Conservation (phyloP, 1,140 invertebrate species). For the Rhysida immarginata region DNA sequence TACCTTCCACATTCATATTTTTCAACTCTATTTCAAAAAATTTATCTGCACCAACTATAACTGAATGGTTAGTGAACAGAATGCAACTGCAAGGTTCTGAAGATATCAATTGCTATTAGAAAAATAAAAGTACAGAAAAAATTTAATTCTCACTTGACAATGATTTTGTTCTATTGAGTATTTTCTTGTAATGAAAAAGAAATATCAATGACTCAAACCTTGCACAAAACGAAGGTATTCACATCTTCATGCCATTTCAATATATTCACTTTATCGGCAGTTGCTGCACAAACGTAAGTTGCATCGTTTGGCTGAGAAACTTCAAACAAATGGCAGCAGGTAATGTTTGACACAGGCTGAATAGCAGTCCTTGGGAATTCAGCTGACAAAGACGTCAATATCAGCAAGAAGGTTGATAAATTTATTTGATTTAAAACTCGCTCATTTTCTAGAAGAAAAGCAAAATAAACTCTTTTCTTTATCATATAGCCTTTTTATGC, state of each 20-base stretch:
- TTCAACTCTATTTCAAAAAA: conserved; percentile 61
- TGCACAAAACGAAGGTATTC: conserved; percentile 18
- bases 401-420: no score
- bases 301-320: conserved; percentile 25
- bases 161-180: neutral
- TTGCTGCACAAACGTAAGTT: conserved; percentile 43
- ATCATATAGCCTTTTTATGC: no score
- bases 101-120: conserved; percentile 46
- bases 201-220: no score
- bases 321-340: conserved; percentile 42
- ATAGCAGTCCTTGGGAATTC: no score
- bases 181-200: neutral
- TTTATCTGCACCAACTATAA: conserved; percentile 60
- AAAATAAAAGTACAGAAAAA: conserved; percentile 10
- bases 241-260: conserved; percentile 27
- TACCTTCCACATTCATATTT: conserved; percentile 47
- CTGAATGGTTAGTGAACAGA: conserved; percentile 46
- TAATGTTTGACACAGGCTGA: no score
- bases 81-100: conserved; percentile 56
- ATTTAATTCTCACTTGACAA: neutral
- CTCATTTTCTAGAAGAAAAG: no score
- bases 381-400: no score
- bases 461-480: no score
- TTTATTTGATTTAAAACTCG: no score
- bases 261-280: conserved; percentile 40